Percentiles rank a stretch among this genome's conserved stretches.
Conservation (phyloP, 2,113 vertebrate genomes). For the Otolemur garnettii region DNA sequence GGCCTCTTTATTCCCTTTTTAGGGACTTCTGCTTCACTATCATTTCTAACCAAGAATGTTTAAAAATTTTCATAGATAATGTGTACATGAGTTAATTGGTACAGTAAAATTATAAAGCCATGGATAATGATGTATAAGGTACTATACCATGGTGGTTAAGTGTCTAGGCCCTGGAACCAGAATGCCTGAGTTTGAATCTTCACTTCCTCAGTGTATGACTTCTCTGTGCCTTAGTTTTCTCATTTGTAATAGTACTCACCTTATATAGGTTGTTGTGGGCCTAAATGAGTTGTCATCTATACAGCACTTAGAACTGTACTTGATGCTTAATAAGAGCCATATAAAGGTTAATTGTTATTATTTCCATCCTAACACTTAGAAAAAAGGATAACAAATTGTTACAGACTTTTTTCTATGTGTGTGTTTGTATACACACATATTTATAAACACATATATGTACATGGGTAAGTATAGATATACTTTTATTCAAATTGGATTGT, state of each 20-base stretch:
- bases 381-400: not conserved
- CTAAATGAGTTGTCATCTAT: not conserved
- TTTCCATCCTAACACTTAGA: not conserved
- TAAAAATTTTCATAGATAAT: conserved; percentile 1
- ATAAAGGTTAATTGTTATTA: not conserved
- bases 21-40: not conserved
- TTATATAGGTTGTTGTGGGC: not conserved
- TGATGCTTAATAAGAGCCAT: not conserved
- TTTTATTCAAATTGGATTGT: conserved; percentile 40
- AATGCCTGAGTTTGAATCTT: not conserved
- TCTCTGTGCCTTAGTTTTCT: not conserved
- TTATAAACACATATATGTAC: not conserved
- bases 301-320: not conserved
- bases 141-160: not conserved
- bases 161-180: not conserved
- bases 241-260: not conserved
- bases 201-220: not conserved
- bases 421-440: not conserved
- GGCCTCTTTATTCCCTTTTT: conserved; percentile 8
- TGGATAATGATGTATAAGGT: not conserved
- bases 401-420: not conserved
- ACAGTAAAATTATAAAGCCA: not conserved
- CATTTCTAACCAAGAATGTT: not conserved
- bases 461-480: not conserved
- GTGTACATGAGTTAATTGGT: not conserved